phyloP scores from a whole-genome alignment of 2,797 vertebrate genomes.

The Phoxinus dragarum region DNA sequence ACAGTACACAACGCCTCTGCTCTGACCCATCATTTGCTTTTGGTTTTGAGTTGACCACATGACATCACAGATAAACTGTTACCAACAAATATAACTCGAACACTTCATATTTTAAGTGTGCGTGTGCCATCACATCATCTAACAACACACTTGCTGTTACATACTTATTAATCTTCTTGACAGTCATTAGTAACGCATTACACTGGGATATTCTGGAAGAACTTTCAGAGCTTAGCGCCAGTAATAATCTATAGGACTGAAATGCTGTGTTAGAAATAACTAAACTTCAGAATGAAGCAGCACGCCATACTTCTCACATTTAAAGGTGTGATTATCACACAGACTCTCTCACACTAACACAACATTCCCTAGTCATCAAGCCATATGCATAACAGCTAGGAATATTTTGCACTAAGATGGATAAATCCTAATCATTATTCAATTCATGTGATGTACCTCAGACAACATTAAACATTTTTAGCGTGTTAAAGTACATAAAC shows the following conservation, averaged over 20 bases:
- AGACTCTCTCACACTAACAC: conserved; percentile 8
- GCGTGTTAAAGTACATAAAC: not conserved
- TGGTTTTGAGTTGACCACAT: not conserved
- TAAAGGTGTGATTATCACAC: conserved; percentile 31
- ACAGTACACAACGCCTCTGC: not conserved
- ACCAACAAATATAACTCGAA: not conserved
- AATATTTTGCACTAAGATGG: conserved; percentile 8
- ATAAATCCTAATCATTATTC: not conserved
- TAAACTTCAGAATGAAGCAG: conserved; percentile 23
- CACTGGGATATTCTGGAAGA: not conserved
- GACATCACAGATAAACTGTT: not conserved
- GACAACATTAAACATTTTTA: not conserved
- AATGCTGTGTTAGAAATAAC: conserved; percentile 12
- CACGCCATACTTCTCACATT: conserved; percentile 46
- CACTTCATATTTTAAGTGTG: not conserved
- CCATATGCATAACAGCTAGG: not conserved
- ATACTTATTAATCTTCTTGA: not conserved
- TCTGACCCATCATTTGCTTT: conserved; percentile 9
- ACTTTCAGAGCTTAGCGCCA: not conserved
- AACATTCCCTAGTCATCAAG: not conserved
- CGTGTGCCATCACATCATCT: not conserved
- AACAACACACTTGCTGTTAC: not conserved
- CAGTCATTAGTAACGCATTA: not conserved
- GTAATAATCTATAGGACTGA: conserved; percentile 17
- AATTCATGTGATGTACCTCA: not conserved